phyloP scores from a whole-genome alignment of 1,140 invertebrate species.

The Cydia pomonella region DNA sequence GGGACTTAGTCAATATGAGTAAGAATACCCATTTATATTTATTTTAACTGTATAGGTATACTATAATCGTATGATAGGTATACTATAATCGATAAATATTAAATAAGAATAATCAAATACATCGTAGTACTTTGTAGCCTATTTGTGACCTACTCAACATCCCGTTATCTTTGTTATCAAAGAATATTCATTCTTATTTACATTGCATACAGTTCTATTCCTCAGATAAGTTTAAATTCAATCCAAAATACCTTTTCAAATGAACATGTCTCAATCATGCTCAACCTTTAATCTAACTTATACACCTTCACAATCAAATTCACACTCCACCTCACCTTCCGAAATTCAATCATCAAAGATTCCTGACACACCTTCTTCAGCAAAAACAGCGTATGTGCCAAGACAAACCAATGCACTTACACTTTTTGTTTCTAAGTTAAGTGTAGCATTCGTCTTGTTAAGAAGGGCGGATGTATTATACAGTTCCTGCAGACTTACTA shows the following conservation, averaged over 20 bases:
- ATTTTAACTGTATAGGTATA: too few species aligned
- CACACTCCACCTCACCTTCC: slow-evolving; percentile 8
- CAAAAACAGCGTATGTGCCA: neutral
- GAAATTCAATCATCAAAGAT: slow-evolving; percentile 16
- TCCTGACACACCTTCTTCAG: slow-evolving; percentile 34
- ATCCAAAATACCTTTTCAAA: neutral
- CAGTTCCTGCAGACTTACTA: neutral
- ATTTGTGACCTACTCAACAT: too few species aligned
- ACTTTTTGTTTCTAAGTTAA: neutral
- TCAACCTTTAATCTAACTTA: neutral
- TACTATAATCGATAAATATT: too few species aligned
- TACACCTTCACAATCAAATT: slow-evolving; percentile 20
- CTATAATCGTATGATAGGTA: too few species aligned
- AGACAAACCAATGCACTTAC: neutral
- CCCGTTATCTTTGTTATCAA: too few species aligned
- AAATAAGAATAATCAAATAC: too few species aligned
- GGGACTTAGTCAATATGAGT: too few species aligned
- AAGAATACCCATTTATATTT: too few species aligned
- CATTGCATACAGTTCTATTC: neutral
- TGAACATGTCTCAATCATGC: neutral
- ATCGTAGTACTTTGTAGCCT: too few species aligned
- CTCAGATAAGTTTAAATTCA: neutral
- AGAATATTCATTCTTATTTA: too few species aligned
- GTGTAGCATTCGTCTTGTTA: neutral
- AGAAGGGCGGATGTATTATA: neutral